Evolutionary conservation across 2,888 invertebrate species (phyloP), one percentile per base, ranked within the genome.

Genomic region (Petrolisthes manimaculis): DNA sequence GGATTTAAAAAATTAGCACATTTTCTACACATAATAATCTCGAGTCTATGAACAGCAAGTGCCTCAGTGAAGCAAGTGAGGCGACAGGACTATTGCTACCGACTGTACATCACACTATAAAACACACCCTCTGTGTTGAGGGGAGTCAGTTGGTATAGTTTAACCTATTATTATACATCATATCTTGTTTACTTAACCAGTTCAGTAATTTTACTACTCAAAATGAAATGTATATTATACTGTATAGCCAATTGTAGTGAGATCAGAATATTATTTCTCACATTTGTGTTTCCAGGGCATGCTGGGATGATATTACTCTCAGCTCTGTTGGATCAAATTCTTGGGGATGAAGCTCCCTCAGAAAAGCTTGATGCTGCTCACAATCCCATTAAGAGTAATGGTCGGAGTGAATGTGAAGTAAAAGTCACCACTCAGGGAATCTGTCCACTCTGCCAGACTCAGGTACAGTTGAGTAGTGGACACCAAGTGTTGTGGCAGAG

Each of bases 371-470:
- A 80, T 37, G 18, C 71, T 54, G 18, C 54, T 37, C 74, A 55
- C 55, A 61, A 21, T 14, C 61, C 55, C 3, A 55, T 56, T 61
- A 80, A 9, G 4, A 53, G 53, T 56, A 53, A 53, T 51, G 21
- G 53, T 51, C 8, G 5, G 77, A 18, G 5, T 24, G 53, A 71
- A 9, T 88, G 88, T 53, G 37, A 74, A 51, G 75, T 88, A 51
- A 56, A 24, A 54, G 84, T 88, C 8, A 37, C n/a, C 12, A 80
- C 69, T 75, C 14, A 84, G 9, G 84, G 83, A 51, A 24, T 80
- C 12, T 88, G 88, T n/a, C 88, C 88, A 74, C 74, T 21, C 5
- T 88, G 88, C 80, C 71, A 88, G 78, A 84, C 88, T n/a, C 21
- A 84, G n/a, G 71, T 84, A 4, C 69, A 71, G 8, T 24, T 88